These are phyloP conservation scores for Sesamia inferens DNA, from an alignment of 2,888 invertebrate genomes.

Conservation along the genomic window DNA sequence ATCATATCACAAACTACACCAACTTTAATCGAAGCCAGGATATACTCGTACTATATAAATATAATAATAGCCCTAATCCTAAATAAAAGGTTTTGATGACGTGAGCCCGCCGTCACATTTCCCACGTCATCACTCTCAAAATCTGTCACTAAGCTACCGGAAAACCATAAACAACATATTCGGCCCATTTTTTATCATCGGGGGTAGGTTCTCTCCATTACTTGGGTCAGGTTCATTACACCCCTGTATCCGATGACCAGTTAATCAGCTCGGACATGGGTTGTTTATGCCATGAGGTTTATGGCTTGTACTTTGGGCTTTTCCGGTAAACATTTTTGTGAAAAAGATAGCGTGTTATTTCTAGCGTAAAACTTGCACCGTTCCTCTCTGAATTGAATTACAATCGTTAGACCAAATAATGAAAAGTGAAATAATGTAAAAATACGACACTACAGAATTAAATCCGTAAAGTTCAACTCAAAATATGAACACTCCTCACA, in stretches of 20 bases:
- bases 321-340: slow-evolving; percentile 15
- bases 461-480: slow-evolving; percentile 24
- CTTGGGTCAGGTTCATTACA: slow-evolving; percentile 57
- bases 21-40: slow-evolving; percentile 35
- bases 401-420: not conserved
- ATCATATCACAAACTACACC: slow-evolving; percentile 37
- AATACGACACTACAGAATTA: not conserved
- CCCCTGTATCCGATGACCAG: slow-evolving; percentile 60
- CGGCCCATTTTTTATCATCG: slow-evolving; percentile 56
- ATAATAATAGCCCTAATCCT: slow-evolving; percentile 5
- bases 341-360: slow-evolving; percentile 3
- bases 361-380: not conserved
- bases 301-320: slow-evolving; percentile 27
- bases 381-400: not conserved
- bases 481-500: slow-evolving; percentile 27
- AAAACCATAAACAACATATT: slow-evolving; percentile 62
- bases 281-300: slow-evolving; percentile 51
- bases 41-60: slow-evolving; percentile 11
- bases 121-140: slow-evolving; percentile 56
- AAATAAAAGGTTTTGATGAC: slow-evolving; percentile 41
- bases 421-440: slow-evolving; percentile 1
- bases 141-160: slow-evolving; percentile 61
- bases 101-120: slow-evolving; percentile 42
- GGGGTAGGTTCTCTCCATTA: slow-evolving; percentile 51
- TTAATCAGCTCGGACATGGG: slow-evolving; percentile 58